Percentiles rank a stretch among this genome's conserved stretches.
Evolutionary conservation across 2,797 vertebrate species (phyloP).

Genomic region (Hydrolagus colliei): DNA sequence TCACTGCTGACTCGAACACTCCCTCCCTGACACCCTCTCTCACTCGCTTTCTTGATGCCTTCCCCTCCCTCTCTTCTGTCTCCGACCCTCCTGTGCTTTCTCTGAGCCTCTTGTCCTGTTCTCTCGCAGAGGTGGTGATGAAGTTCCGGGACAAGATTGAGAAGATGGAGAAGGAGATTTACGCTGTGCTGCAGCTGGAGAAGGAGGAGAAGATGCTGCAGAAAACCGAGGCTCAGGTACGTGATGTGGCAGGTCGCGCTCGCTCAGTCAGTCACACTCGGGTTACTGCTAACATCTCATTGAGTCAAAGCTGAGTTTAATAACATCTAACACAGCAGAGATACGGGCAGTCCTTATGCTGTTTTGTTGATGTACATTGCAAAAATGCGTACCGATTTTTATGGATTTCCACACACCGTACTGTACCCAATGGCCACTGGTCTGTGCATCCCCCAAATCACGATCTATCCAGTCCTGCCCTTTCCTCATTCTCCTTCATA

Average conservation of each 20-base stretch:
- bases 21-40: neutral
- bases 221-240: conserved; percentile 79
- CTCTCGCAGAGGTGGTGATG: conserved; percentile 73
- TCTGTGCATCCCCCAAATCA: no score
- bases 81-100: neutral
- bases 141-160: conserved; percentile 86
- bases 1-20: neutral
- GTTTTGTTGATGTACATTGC: neutral
- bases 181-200: conserved; percentile 79
- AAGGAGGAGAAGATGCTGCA: conserved; percentile 81
- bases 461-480: neutral
- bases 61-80: neutral
- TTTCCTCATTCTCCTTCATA: neutral
- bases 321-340: no score
- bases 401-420: neutral
- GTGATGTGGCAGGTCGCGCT: neutral
- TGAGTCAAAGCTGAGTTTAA: no score
- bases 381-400: neutral
- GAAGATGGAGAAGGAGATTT: conserved; percentile 83
- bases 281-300: no score
- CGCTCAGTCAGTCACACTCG: no score
- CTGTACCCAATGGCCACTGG: neutral
- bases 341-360: neutral
- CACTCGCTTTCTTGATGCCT: neutral
- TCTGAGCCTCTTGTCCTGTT: neutral